Evolutionary conservation across 1,140 invertebrate species (phyloP), one percentile per base, ranked within the genome.

Genomic region (Alviniconcha marisindica): DNA sequence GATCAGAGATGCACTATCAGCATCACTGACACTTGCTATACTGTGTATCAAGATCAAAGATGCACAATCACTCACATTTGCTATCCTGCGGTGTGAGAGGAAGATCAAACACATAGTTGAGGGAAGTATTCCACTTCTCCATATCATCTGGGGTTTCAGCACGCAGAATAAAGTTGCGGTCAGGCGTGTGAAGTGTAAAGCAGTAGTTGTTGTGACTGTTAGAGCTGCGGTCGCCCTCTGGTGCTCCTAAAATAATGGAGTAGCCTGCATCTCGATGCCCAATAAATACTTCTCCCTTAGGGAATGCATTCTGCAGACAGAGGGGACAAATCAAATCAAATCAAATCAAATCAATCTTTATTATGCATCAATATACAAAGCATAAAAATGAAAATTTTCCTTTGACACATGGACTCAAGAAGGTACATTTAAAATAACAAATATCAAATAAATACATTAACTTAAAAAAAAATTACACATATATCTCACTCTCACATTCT

Each of bases 241-340:
- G 95, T 38, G 88, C 95, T 94, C 92, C 94, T 83, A 83, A 95
- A 94, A 36, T 93, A 0, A 97, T 94, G 73, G 94, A 95, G 90
- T 96, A 98, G 2, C 96, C 96, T 86, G 96, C 96, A 78, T 95
- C 94, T 90, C 94, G 94, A 88, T 97, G 95, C 15, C 97, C 96
- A 85, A 98, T 93, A 92, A 97, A 98, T 84, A 98, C 96, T 94
- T 98, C 97, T 82, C 97, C 97, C 94, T 97, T 97, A 0, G 97
- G 96, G 93, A 96, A 96, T 0, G 97, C 96, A 91, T 97, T 96
- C 94, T 95, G 88, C 12, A 92, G 89, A 38, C 85, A 71, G 31
- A 80, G 18, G 31, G 38, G n/a, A 74, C 18, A 40, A 31, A 73
- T n/a, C n/a, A n/a, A n/a, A n/a, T n/a, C n/a, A n/a, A n/a, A n/a